These are phyloP conservation scores for Caloenas nicobarica DNA, from an alignment of 2,113 vertebrate species.

Conservation along the genomic window DNA sequence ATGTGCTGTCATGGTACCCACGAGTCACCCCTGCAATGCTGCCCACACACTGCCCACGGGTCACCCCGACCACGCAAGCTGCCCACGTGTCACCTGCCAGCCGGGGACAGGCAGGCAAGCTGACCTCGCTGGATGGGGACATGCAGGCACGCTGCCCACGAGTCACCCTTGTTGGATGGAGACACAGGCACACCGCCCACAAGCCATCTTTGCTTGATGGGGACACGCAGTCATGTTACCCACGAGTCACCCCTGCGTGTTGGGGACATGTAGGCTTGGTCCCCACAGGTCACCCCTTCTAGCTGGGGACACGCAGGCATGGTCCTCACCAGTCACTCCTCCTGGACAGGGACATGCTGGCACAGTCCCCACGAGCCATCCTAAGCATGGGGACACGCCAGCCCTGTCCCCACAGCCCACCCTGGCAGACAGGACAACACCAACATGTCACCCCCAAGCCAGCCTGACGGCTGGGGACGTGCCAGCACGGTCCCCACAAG, in stretches of 20 bases:
- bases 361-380: background rate
- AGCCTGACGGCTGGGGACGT: background rate
- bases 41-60: background rate
- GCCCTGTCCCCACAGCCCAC: background rate
- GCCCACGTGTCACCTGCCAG: background rate
- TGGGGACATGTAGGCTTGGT: background rate
- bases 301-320: background rate
- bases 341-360: background rate
- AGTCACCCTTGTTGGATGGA: background rate
- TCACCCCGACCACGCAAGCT: background rate
- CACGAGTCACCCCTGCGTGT: background rate
- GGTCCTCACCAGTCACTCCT: background rate
- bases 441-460: background rate
- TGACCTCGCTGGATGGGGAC: background rate
- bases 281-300: background rate
- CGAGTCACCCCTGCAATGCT: background rate
- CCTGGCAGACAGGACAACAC: fast-evolving
- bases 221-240: background rate
- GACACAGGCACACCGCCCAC: background rate
- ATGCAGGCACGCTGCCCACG: background rate
- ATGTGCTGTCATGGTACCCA: background rate
- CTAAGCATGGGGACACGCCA: no score
- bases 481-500: background rate
- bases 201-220: background rate
- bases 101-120: background rate